These are phyloP conservation scores for Protomyctophum bolini DNA, from an alignment of 2,113 vertebrate species.

Conservation along the genomic window DNA sequence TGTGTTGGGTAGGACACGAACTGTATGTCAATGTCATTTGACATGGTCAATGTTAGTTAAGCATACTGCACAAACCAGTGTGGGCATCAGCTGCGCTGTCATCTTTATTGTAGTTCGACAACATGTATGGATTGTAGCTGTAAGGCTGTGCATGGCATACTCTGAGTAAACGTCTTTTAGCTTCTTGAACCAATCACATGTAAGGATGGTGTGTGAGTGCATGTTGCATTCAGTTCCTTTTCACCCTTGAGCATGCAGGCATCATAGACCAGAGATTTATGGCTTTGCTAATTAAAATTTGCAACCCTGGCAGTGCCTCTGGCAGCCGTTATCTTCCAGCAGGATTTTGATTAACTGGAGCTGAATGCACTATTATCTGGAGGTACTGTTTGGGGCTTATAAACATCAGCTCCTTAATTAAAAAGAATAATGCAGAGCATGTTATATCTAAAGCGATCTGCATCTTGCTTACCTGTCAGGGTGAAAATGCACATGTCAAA, in stretches of 20 bases:
- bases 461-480: slow-evolving; percentile 41
- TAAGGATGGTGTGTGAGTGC: slow-evolving; percentile 21
- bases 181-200: slow-evolving; percentile 46
- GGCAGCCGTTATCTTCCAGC: slow-evolving; percentile 75
- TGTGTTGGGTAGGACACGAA: too few relatives aligned
- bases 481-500: slow-evolving; percentile 2
- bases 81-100: too few relatives aligned
- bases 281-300: slow-evolving; percentile 73
- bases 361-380: slow-evolving; percentile 68
- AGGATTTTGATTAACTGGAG: slow-evolving; percentile 77
- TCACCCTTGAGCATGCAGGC: slow-evolving; percentile 64
- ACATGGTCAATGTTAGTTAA: too few relatives aligned
- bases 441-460: slow-evolving; percentile 58
- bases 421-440: slow-evolving; percentile 67
- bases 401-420: slow-evolving; percentile 70
- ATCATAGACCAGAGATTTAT: slow-evolving; percentile 67
- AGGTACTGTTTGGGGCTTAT: slow-evolving; percentile 66
- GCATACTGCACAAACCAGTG: too few relatives aligned
- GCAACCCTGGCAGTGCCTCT: slow-evolving; percentile 68
- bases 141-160: not conserved
- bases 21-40: too few relatives aligned
- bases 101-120: too few relatives aligned
- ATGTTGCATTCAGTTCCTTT: slow-evolving; percentile 43
- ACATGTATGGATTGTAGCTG: too few relatives aligned
- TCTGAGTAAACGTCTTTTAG: slow-evolving; percentile 18